Percentiles rank a stretch among this genome's conserved stretches.
Conservation (phyloP, 2,797 vertebrate genomes). For the Nannoperca obscura region DNA sequence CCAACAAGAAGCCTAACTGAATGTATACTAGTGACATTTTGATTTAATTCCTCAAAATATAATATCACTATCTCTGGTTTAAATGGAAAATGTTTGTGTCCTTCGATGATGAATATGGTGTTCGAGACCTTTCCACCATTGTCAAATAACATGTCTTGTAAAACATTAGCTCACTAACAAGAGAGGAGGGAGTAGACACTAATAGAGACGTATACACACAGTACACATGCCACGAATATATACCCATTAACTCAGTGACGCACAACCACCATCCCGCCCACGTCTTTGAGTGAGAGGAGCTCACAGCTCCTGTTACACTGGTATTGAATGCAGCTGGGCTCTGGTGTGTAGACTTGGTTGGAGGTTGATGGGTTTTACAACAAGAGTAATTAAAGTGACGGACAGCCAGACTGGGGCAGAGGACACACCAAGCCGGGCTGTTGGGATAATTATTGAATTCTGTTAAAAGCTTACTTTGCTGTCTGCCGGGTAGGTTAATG, state of each 20-base stretch:
- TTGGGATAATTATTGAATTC: conserved; percentile 67
- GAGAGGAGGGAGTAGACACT: too few species aligned
- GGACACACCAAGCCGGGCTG: conserved; percentile 39
- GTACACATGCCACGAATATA: neutral
- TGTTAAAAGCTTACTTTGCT: conserved; percentile 56
- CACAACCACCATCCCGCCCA: neutral
- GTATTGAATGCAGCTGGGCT: conserved; percentile 26
- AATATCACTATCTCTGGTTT: neutral
- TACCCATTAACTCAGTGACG: neutral
- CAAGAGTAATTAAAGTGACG: conserved; percentile 73
- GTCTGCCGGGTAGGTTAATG: conserved; percentile 35
- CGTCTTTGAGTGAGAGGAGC: neutral
- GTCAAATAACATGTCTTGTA: neutral
- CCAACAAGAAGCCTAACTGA: neutral
- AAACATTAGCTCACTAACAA: neutral
- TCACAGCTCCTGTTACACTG: conserved; percentile 11
- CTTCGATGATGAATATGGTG: neutral
- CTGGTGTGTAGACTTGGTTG: conserved; percentile 32
- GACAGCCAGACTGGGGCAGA: conserved; percentile 48
- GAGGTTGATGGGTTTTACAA: conserved; percentile 67
- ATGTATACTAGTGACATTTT: neutral
- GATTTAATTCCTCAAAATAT: neutral
- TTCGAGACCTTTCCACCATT: neutral
- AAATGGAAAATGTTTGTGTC: neutral
- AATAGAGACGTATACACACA: neutral